Evolutionary conservation across 1,140 invertebrate species (phyloP), one percentile per base, ranked within the genome.

Genomic region (Drosophila navojoa): DNA sequence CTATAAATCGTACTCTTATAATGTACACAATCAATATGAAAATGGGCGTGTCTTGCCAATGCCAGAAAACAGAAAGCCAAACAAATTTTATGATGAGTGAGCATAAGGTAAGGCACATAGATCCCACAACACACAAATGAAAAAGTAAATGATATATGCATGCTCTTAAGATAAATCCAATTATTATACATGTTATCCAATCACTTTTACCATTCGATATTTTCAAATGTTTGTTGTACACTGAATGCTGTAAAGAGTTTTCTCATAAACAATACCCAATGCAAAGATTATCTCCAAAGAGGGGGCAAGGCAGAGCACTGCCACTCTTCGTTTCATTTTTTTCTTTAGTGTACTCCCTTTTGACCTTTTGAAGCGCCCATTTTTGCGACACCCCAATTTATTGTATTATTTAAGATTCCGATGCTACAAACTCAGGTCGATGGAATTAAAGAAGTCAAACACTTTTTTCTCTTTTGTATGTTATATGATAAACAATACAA

Each of bases 71-170:
- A 90, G 85, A 87, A 86, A 86, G 77, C 80, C 77, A 85, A 86
- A 79, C 79, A 86, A 89, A 89, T 86, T 67, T 77, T 86, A 77
- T 75, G 85, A 89, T 85, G 82, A 73, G 90, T 91, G 90, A 91
- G 90, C 90, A 91, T 91, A 91, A 91, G 90, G 90, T 91, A 91
- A 81, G 90, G 71, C 50, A 69, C 64, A 73, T 73, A 73, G 71
- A 73, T 73, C 64, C 71, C 71, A 61, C 49, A 29, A 59, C 50
- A 73, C 71, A 73, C 49, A 68, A 73, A 32, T 45, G 55, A 69
- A 68, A 68, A 61, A 69, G 58, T 61, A 61, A 53, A 69, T 25
- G 57, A 68, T 68, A 68, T 68, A 69, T 73, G 71, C 71, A 70
- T 70, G 66, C 71, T 74, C 59, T 63, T 70, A 69, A 74, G 67